Evolutionary conservation across 2,888 invertebrate species (phyloP), one percentile per base, ranked within the genome.

Genomic region (Aporophyla lueneburgensis): DNA sequence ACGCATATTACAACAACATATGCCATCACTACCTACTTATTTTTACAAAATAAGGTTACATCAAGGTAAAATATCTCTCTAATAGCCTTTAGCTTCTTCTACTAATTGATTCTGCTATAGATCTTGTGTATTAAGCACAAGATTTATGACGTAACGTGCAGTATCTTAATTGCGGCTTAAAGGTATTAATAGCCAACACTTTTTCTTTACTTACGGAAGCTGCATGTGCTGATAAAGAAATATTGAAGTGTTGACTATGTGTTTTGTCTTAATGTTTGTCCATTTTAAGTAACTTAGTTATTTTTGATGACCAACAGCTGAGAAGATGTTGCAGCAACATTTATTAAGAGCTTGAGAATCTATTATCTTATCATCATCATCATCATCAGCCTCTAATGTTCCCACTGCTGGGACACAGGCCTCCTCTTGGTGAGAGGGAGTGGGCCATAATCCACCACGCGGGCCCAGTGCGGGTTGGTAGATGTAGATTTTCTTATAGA

Each of bases 91-190:
- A 62, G 21, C 46, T 19, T 58, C 76, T 46, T 21, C 61, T 66
- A 76, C 75, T 80, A 87, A 87, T 86, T 86, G 72, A 73, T 53
- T 51, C 27, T 61, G 58, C n/a, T 27, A 63, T 33, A 80, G n/a
- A 59, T 84, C n/a, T 51, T 69, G 24, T 58, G 49, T 65, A 72
- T 71, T 70, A 33, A 51, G n/a, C n/a, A 70, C 76, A 73, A 81
- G 72, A 86, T 86, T 81, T 85, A 83, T 74, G 74, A 74, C 43
- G 72, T 74, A 67, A 73, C 56, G 51, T 66, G 62, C 74, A 62
- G 62, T 78, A 78, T 80, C 82, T 84, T 81, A 84, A 87, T 88
- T 83, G 70, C 69, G 51, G 71, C 58, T 78, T 80, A 69, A 75
- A 43, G 68, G 76, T 76, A 71, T 82, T 87, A 76, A 84, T 84